Percentiles rank a stretch among this genome's conserved stretches.
phyloP scores from a whole-genome alignment of 2,113 vertebrate genomes.

The Erinaceus europaeus region DNA sequence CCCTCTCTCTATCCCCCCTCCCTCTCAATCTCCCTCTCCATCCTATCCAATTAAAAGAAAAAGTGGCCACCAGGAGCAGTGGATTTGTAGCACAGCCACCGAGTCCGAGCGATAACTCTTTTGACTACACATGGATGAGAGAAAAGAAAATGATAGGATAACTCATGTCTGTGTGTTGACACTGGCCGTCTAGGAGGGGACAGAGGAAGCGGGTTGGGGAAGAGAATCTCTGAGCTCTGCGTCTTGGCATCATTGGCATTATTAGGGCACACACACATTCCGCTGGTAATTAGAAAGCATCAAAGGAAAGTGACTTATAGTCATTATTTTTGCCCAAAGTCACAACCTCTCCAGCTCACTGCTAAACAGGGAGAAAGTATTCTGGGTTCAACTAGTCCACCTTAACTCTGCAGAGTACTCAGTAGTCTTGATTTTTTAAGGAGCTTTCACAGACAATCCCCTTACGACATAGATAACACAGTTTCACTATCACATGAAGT shows the following conservation, averaged over 20 bases:
- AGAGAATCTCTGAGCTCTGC: background rate
- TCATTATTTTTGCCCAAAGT: background rate
- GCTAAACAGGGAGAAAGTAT: background rate
- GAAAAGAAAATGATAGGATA: background rate
- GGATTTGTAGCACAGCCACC: too few relatives aligned
- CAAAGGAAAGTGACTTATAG: background rate
- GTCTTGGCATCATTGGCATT: background rate
- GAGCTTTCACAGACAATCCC: too few relatives aligned
- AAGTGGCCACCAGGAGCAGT: too few relatives aligned
- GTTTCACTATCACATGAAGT: too few relatives aligned
- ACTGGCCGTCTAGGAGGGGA: background rate
- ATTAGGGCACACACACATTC: background rate
- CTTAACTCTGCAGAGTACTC: accelerated
- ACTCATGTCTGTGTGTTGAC: background rate
- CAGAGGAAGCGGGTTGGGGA: background rate
- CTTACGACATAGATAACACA: too few relatives aligned
- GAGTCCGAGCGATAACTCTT: too few relatives aligned
- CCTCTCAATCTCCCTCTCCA: too few relatives aligned
- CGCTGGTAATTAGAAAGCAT: background rate
- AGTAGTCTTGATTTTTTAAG: too few relatives aligned
- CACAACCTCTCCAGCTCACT: background rate
- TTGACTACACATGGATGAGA: background rate
- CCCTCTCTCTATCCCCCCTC: too few relatives aligned
- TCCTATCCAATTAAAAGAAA: too few relatives aligned
- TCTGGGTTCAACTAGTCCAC: accelerated